Evolutionary conservation across 1,140 invertebrate species (phyloP), one percentile per base, ranked within the genome.

Genomic region (Archivesica marissinica): DNA sequence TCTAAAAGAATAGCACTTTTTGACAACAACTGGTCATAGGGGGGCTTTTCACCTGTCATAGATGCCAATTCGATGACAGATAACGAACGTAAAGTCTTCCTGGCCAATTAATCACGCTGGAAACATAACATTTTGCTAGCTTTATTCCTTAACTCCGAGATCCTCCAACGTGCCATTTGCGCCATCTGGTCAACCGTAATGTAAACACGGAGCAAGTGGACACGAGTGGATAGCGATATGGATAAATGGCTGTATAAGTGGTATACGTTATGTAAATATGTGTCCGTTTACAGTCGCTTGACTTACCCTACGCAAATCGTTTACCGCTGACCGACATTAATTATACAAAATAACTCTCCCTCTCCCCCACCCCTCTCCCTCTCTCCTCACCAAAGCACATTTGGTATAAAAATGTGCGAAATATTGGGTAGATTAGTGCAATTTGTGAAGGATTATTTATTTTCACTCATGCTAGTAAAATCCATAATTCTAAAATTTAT

Each of bases 111-210:
- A 72, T 72, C 68, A 72, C 13, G 25, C 41, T 47, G 44, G 50
- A 72, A 47, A 72, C 23, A 28, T 33, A 72, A 72, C 41, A 72
- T 72, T 72, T 50, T 33, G 41, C 30, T 64, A 64, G 59, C 59
- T 17, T 64, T 28, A 64, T 28, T 13, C 59, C 6, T 35, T 0
- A 50, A 30, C 41, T 52, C 41, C 25, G 6, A 47, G 35, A 50
- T 72, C 68, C 41, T 30, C 25, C 35, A 72, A 50, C 11, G 35
- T 33, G 39, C 28, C 41, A 50, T 33, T 72, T n/a, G 50, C 44
- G n/a, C 39, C 68, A 72, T 72, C 68, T 72, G 68, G 68, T 72
- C 68, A 72, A 17, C 39, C 68, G 68, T 47, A 30, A 72, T 30
- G 30, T 64, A 64, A 64, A 64, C 59, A 64, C 33, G 23, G 59